Percentiles rank a stretch among this genome's conserved stretches.
Evolutionary conservation across 2,113 vertebrate genomes (phyloP).

Genomic region (Triplophysa siluroides): DNA sequence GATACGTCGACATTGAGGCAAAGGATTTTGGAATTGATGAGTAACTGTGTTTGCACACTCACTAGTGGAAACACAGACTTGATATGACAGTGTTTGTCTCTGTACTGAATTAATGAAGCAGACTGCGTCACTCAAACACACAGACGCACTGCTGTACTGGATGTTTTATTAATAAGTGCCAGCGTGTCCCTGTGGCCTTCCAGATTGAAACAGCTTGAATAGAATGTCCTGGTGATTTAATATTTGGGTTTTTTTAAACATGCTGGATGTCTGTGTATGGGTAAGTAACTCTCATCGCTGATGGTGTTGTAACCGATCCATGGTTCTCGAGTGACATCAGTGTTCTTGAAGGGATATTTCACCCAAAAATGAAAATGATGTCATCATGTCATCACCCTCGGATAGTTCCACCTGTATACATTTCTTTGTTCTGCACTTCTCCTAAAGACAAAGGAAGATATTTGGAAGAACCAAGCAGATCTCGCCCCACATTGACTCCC

Average conservation of each 20-base stretch:
- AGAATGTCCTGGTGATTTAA: slow-evolving; percentile 44
- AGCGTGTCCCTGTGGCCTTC: slow-evolving; percentile 21
- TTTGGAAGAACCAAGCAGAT: too few species aligned
- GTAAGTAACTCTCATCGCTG: not conserved
- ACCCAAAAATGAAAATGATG: too few species aligned
- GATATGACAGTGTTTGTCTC: slow-evolving; percentile 45
- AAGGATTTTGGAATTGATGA: slow-evolving; percentile 44
- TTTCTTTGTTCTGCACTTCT: too few species aligned
- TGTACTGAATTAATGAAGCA: slow-evolving; percentile 34
- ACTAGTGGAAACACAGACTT: slow-evolving; percentile 39
- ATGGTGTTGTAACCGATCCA: slow-evolving; percentile 27
- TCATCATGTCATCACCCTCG: too few species aligned
- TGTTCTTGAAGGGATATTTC: not conserved
- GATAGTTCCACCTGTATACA: too few species aligned
- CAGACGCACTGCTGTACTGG: slow-evolving; percentile 14
- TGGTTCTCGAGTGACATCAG: not conserved
- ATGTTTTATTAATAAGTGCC: slow-evolving; percentile 45
- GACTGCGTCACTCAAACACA: not conserved
- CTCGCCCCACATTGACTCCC: too few species aligned
- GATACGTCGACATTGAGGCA: slow-evolving; percentile 35
- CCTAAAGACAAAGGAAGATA: too few species aligned
- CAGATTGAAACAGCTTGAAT: slow-evolving; percentile 48
- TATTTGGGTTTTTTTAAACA: not conserved
- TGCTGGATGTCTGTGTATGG: not conserved
- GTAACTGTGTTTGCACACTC: slow-evolving; percentile 2